Percentiles rank a stretch among this genome's conserved stretches.
Evolutionary conservation across 2,113 vertebrate species (phyloP).

Genomic region (Vanacampus margaritifer): DNA sequence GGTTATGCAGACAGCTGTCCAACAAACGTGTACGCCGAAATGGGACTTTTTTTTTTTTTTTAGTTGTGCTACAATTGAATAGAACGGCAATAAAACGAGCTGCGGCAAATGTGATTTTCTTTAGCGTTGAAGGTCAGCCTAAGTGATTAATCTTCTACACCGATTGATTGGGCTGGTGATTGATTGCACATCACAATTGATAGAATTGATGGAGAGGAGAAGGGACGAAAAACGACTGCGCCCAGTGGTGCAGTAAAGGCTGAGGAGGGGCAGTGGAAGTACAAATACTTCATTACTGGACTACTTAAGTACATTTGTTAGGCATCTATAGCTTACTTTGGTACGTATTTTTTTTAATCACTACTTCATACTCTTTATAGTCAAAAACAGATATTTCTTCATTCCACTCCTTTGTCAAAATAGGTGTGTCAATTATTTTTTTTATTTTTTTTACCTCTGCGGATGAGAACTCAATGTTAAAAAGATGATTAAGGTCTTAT

Average conservation of each 20-base stretch:
- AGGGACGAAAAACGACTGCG: background rate
- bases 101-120: conserved; percentile 14
- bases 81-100: background rate
- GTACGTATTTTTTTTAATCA: background rate
- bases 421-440: too few species aligned
- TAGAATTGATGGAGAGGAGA: background rate
- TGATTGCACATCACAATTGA: conserved; percentile 2
- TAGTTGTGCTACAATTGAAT: background rate
- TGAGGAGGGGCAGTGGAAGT: background rate
- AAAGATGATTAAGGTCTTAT: too few species aligned
- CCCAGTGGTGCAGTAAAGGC: background rate
- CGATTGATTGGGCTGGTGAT: conserved; percentile 9
- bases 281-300: too few species aligned
- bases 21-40: background rate
- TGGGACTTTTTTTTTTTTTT: too few species aligned
- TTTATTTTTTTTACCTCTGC: too few species aligned
- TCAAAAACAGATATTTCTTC: too few species aligned
- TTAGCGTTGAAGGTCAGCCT: conserved; percentile 4
- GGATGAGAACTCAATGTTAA: too few species aligned
- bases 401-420: too few species aligned
- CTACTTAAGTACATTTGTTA: background rate
- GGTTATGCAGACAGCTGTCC: background rate
- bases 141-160: background rate
- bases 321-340: background rate
- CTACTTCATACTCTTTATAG: background rate